Conservation (phyloP, 2,113 vertebrate species). For the Typhlomys cinereus region DNA sequence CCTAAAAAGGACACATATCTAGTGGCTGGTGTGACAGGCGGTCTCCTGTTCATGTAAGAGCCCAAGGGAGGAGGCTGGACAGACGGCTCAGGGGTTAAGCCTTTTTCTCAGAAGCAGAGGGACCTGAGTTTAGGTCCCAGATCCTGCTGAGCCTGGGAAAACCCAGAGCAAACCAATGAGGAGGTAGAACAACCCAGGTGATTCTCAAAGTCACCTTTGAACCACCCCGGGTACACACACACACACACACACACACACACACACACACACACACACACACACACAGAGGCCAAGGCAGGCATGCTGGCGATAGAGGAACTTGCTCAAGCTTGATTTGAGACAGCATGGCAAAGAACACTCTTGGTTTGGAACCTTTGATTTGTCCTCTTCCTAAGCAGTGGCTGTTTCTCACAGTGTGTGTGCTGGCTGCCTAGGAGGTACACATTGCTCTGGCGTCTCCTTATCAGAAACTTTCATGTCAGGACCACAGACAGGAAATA, state of each 20-base stretch:
- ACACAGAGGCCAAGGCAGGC: too few relatives aligned
- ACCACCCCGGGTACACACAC: too few relatives aligned
- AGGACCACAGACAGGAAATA: background rate
- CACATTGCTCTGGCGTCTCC: background rate
- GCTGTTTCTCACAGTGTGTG: conserved; percentile 23
- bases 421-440: conserved; percentile 37
- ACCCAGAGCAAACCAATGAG: too few relatives aligned
- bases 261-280: too few relatives aligned
- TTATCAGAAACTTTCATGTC: background rate
- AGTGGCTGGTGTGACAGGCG: background rate
- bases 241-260: too few relatives aligned
- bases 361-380: background rate
- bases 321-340: background rate
- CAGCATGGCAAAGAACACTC: background rate
- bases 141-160: too few relatives aligned
- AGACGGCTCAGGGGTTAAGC: too few relatives aligned
- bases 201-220: too few relatives aligned
- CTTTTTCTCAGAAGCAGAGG: too few relatives aligned
- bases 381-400: background rate
- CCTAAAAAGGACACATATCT: background rate
- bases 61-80: background rate
- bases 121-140: too few relatives aligned
- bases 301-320: background rate
- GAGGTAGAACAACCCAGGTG: too few relatives aligned
- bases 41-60: background rate